A percentile compares a stretch with the other conserved stretches of the same genome.
These are phyloP conservation scores for Penelope pileata DNA, from an alignment of 2,113 vertebrate species.

Conservation along the genomic window DNA sequence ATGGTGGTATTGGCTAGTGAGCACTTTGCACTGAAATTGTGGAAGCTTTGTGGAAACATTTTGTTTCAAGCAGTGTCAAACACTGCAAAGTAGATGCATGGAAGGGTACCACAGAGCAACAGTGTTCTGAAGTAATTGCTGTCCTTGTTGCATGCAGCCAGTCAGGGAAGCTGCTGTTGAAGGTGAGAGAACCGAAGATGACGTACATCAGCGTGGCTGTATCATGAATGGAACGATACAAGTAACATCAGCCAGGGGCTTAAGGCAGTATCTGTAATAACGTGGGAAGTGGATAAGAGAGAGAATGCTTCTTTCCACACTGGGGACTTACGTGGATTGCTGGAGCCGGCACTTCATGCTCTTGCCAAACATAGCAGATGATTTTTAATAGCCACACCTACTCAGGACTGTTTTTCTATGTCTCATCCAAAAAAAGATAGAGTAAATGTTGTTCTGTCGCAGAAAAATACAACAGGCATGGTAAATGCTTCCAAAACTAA, in stretches of 20 bases:
- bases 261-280: neutral
- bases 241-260: neutral
- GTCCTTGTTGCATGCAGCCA: neutral
- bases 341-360: neutral
- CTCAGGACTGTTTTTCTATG: conserved; percentile 2
- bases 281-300: neutral
- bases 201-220: rapidly evolving
- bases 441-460: neutral
- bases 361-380: conserved; percentile 32
- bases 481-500: conserved; percentile 31
- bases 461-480: neutral
- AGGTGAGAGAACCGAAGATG: neutral
- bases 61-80: neutral
- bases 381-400: conserved; percentile 18
- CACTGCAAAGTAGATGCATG: neutral
- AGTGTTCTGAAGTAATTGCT: neutral
- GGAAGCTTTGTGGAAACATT: neutral
- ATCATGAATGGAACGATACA: rapidly evolving
- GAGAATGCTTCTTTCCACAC: neutral
- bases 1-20: neutral
- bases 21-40: neutral
- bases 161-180: neutral
- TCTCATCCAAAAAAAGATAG: neutral
- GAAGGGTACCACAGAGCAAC: neutral
- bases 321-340: neutral